phyloP scores from a whole-genome alignment of 2,888 invertebrate genomes.

The Nephrocerus scutellatus region DNA sequence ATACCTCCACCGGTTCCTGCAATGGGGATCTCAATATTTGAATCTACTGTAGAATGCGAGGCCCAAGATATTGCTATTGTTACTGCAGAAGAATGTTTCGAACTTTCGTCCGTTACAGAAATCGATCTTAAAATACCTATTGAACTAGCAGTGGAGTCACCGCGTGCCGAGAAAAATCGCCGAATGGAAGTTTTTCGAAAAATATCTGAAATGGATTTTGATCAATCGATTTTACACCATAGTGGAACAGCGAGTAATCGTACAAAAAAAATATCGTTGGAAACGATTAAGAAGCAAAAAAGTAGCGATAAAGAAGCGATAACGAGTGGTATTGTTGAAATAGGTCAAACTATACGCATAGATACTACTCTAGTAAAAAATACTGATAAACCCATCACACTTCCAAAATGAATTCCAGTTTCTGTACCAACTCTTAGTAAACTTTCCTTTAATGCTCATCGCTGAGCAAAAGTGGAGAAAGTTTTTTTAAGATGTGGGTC shows the following conservation, averaged over 20 bases:
- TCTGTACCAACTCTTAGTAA: too few relatives aligned
- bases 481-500: too few relatives aligned
- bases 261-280: slow-evolving; percentile 28
- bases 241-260: slow-evolving; percentile 47
- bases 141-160: slow-evolving; percentile 42
- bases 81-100: slow-evolving; percentile 69
- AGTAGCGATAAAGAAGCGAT: slow-evolving; percentile 15
- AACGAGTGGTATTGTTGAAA: slow-evolving; percentile 41
- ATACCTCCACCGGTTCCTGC: slow-evolving; percentile 42
- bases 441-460: too few relatives aligned
- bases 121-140: slow-evolving; percentile 49
- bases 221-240: slow-evolving; percentile 62
- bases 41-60: slow-evolving; percentile 43
- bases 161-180: slow-evolving; percentile 40
- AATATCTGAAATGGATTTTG: slow-evolving; percentile 66
- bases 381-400: too few relatives aligned
- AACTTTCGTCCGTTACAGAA: slow-evolving; percentile 57
- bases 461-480: too few relatives aligned
- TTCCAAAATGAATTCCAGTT: too few relatives aligned
- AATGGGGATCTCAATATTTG: slow-evolving; percentile 28
- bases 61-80: slow-evolving; percentile 50
- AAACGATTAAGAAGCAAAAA: slow-evolving; percentile 26
- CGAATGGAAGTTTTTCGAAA: slow-evolving; percentile 62
- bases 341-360: too few relatives aligned
- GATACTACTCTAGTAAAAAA: too few relatives aligned